Base-by-base conservation (phyloP, 2,113 vertebrate species). In the Zosterops lateralis region DNA sequence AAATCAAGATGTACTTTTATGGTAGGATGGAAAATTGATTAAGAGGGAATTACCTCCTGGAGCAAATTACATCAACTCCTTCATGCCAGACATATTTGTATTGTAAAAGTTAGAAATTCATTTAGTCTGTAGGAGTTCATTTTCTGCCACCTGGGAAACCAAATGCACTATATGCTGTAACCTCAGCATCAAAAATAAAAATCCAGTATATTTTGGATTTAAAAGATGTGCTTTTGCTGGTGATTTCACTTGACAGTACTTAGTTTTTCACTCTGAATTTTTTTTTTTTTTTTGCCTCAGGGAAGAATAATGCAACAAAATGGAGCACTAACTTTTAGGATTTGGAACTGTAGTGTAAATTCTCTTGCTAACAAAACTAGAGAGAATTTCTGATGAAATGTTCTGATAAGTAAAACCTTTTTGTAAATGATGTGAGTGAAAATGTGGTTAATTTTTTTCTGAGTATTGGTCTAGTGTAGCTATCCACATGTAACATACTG, bases 21-120 rank as follows among this genome's bases (percentile, higher is more conserved):
- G 50, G 62, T 70, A 53, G 87, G 62, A 71, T 79, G 95, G 74
- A 87, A 92, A 96, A 94, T 84, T 71, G 68, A 65, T 96, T 96
- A 71, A 86, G n/a, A 92, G 25, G 58, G 90, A 62, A 88, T 94
- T 95, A 92, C 86, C 92, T 95, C 88, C 79, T 86, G 85, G 54
- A 90, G 80, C n/a, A 92, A 70, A 81, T 78, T 48, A 47, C 57
- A 84, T 83, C 53, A 81, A 2, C 86, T 90, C 34, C 48, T 93
- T 94, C 85, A 86, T 93, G 79, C 85, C 86, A 84, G 66, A 62
- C 76, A n/a, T 92, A 75, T 3, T 92, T 95, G 57, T 86, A 36
- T 65, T 53, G 25, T 77, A 64, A 66, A 91, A 84, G 57, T 84
- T 92, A 72, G 51, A 92, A 80, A 82, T 81, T 51, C 0, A 72